These are phyloP conservation scores for Latrodectus hesperus DNA, from an alignment of 2,888 invertebrate species.

Conservation along the genomic window DNA sequence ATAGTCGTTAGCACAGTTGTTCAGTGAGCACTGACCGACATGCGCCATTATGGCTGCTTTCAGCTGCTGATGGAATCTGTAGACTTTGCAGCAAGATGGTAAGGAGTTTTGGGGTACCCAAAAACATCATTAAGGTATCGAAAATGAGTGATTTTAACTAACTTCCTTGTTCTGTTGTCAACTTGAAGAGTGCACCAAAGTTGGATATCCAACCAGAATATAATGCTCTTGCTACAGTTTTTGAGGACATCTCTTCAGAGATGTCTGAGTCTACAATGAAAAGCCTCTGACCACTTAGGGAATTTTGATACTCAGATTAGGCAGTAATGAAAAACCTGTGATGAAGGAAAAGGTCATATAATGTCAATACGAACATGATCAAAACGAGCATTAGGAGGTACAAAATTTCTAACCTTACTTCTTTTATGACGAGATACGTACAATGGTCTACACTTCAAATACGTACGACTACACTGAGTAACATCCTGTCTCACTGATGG, in stretches of 20 bases:
- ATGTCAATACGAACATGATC: conserved; percentile 54
- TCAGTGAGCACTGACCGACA: background rate
- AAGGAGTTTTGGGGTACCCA: conserved; percentile 1
- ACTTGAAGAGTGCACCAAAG: conserved; percentile 72
- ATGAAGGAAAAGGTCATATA: conserved; percentile 45
- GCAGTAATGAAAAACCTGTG: no score
- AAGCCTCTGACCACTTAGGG: conserved; percentile 75
- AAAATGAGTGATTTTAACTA: conserved; percentile 72
- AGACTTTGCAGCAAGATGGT: conserved; percentile 13
- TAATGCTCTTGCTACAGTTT: no score
- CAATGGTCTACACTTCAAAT: background rate
- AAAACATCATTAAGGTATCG: conserved; percentile 73
- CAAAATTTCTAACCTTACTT: background rate
- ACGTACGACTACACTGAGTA: background rate
- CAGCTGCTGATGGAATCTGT: conserved; percentile 9
- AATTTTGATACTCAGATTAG: background rate
- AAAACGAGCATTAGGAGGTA: conserved; percentile 16
- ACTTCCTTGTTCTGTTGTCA: conserved; percentile 55
- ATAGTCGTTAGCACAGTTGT: background rate
- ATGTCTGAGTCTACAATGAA: conserved; percentile 67
- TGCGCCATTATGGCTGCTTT: conserved; percentile 12
- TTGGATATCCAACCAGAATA: conserved; percentile 73
- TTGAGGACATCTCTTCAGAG: conserved; percentile 72
- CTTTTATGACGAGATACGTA: conserved; percentile 5
- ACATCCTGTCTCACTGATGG: background rate